Evolutionary conservation across 2,113 vertebrate species (phyloP).

Genomic region (Danionella cerebrum): DNA sequence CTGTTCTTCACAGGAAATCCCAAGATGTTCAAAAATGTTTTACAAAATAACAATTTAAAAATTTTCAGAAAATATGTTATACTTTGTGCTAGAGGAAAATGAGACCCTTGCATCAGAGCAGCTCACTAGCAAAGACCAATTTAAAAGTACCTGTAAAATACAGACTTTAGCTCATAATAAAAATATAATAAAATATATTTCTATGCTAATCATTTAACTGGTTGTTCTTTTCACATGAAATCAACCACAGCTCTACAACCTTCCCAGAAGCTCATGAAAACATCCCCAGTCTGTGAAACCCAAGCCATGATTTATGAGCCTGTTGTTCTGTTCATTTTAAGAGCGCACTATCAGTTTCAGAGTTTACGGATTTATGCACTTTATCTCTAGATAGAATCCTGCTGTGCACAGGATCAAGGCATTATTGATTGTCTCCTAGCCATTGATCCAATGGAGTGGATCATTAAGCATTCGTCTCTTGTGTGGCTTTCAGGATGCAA

Average conservation of each 20-base stretch:
- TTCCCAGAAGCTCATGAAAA: not conserved
- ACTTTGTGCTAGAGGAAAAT: no score
- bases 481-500: constrained; percentile 48
- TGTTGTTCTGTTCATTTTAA: constrained; percentile 27
- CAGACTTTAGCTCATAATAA: no score
- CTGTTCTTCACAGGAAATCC: no score
- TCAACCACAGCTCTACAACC: not conserved
- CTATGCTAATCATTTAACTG: not conserved
- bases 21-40: no score
- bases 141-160: no score
- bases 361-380: constrained; percentile 27
- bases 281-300: not conserved
- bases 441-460: constrained; percentile 57
- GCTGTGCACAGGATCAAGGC: constrained; percentile 27
- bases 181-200: no score
- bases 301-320: constrained; percentile 8
- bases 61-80: no score
- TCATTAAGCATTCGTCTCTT: constrained; percentile 53
- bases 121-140: no score
- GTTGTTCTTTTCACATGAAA: not conserved
- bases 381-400: constrained; percentile 22
- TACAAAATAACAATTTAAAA: no score
- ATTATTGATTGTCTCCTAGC: constrained; percentile 58
- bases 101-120: no score
- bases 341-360: constrained; percentile 17